Conservation (phyloP, 2,888 invertebrate species). For the Silvanus unidentatus region DNA sequence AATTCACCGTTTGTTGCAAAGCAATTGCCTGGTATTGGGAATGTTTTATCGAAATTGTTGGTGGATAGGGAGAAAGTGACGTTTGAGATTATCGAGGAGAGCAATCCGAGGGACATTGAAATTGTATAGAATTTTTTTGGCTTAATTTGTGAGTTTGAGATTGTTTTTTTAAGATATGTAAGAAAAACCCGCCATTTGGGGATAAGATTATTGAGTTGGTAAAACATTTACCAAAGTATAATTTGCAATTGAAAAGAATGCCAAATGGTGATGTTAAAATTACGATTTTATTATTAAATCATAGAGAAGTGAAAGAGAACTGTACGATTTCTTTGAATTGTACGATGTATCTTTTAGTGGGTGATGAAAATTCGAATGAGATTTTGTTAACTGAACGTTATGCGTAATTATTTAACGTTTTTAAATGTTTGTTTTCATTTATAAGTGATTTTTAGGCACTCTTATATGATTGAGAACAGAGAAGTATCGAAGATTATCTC, state of each 20-base stretch:
- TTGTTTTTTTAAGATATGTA: slow-evolving; percentile 1
- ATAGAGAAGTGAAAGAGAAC: slow-evolving; percentile 45
- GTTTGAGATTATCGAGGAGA: slow-evolving; percentile 57
- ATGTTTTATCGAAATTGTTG: slow-evolving; percentile 56
- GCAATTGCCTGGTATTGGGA: slow-evolving; percentile 68
- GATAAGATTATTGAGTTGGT: slow-evolving; percentile 60
- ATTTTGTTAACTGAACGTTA: slow-evolving; percentile 53
- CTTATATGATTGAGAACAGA: slow-evolving; percentile 45
- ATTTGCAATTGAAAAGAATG: slow-evolving; percentile 42
- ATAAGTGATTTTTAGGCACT: slow-evolving; percentile 36
- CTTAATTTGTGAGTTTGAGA: slow-evolving; percentile 45
- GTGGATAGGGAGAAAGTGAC: slow-evolving; percentile 62
- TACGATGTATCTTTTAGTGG: slow-evolving; percentile 56
- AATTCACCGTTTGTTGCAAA: slow-evolving; percentile 62
- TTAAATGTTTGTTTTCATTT: slow-evolving; percentile 8
- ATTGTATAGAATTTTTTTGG: slow-evolving; percentile 43
- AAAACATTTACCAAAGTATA: slow-evolving; percentile 58
- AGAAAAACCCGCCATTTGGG: slow-evolving; percentile 65
- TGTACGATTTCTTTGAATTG: slow-evolving; percentile 50
- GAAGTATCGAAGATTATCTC: slow-evolving; percentile 45
- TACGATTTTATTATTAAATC: slow-evolving; percentile 43
- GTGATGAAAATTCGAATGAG: slow-evolving; percentile 57
- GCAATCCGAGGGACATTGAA: slow-evolving; percentile 70
- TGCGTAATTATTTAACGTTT: slow-evolving; percentile 43
- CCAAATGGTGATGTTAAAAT: slow-evolving; percentile 17